Percentiles rank a stretch among this genome's conserved stretches.
These are phyloP conservation scores for Eupleurogrammus muticus DNA, from an alignment of 2,797 vertebrate genomes.

Conservation along the genomic window DNA sequence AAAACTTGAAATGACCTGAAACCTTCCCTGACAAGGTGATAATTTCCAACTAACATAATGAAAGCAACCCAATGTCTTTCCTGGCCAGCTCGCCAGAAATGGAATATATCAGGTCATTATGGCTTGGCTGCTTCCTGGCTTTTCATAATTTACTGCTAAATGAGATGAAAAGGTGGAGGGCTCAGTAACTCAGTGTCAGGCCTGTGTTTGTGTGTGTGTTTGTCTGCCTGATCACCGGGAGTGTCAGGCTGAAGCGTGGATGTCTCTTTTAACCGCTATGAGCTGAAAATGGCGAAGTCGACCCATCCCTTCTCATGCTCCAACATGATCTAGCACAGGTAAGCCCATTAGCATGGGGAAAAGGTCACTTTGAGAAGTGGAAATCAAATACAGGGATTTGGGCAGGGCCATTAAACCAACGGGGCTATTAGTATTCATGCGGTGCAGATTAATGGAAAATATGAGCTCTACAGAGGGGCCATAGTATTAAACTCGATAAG, in stretches of 20 bases:
- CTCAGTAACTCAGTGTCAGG: constrained; percentile 39
- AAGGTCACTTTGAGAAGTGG: constrained; percentile 85
- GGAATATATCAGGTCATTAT: constrained; percentile 57
- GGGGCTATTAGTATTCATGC: constrained; percentile 86
- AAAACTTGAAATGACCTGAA: constrained; percentile 53
- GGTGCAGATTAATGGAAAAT: constrained; percentile 83
- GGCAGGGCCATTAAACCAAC: constrained; percentile 82
- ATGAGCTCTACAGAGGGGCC: constrained; percentile 76
- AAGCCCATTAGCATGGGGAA: constrained; percentile 82
- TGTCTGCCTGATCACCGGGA: constrained; percentile 26
- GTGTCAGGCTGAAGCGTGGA: constrained; percentile 22
- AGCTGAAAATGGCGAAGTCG: constrained; percentile 50
- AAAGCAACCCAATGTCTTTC: constrained; percentile 46
- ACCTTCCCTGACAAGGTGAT: constrained; percentile 59
- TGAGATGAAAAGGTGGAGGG: constrained; percentile 63
- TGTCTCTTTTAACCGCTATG: constrained; percentile 53
- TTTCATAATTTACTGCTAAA: constrained; percentile 64
- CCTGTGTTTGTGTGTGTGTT: constrained; percentile 42
- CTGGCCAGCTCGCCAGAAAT: constrained; percentile 40
- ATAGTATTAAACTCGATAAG: constrained; percentile 84
- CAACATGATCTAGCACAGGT: constrained; percentile 82
- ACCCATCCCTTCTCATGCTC: constrained; percentile 65
- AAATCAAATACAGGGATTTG: constrained; percentile 86
- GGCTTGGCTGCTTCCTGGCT: constrained; percentile 49
- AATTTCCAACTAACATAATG: constrained; percentile 56